Evolutionary conservation across 2,797 vertebrate species (phyloP).

Genomic region (Natrix natrix): DNA sequence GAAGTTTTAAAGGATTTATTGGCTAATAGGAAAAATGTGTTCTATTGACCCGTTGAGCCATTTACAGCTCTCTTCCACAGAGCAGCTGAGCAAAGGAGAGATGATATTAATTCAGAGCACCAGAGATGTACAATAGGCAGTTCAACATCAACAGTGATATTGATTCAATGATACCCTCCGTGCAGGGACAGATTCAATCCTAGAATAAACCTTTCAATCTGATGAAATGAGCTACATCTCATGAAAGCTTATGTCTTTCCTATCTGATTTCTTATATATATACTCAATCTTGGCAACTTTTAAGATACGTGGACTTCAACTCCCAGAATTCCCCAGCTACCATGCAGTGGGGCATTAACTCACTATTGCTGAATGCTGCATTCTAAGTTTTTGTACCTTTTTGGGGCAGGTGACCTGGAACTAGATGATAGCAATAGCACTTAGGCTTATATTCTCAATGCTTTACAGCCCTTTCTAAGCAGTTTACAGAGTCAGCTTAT

Average conservation of each 20-base stretch:
- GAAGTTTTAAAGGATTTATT: background rate
- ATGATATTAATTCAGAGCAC: background rate
- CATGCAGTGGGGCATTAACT: background rate
- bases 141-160: background rate
- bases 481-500: too few relatives aligned
- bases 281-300: background rate
- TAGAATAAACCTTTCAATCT: background rate
- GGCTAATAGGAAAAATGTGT: background rate
- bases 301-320: background rate
- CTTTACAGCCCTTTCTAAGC: too few relatives aligned
- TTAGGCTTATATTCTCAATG: too few relatives aligned
- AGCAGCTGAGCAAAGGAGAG: background rate
- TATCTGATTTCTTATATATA: too few relatives aligned
- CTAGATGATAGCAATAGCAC: too few relatives aligned
- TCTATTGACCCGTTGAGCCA: background rate
- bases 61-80: background rate
- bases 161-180: background rate
- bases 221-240: background rate
- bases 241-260: background rate
- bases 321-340: background rate
- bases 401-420: background rate
- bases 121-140: background rate
- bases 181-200: background rate
- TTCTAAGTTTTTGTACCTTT: background rate
- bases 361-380: background rate